Percentiles rank a stretch among this genome's conserved stretches.
Evolutionary conservation across 1,140 invertebrate genomes (phyloP).

Genomic region (Hydropsyche tenuis): DNA sequence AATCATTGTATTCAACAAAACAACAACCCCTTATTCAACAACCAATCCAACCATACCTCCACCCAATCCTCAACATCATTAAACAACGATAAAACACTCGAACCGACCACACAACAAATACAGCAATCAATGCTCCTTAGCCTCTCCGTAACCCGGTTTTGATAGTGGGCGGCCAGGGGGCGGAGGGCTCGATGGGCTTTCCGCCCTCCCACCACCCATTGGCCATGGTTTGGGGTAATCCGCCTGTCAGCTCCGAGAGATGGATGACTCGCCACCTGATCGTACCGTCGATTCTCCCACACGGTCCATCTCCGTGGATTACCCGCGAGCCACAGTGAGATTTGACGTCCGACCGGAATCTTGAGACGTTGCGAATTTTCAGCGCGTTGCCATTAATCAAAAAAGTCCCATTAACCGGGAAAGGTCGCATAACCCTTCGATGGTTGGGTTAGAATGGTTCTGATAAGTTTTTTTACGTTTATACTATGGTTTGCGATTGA

Average conservation of each 20-base stretch:
- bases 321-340: conserved; percentile 29
- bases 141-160: conserved; percentile 40
- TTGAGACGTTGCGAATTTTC: neutral
- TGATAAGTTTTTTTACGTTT: neutral
- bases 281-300: conserved; percentile 47
- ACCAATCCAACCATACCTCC: too few species aligned
- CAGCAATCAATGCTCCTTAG: conserved; percentile 32
- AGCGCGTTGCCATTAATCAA: too few species aligned
- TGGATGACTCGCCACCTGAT: conserved; percentile 50
- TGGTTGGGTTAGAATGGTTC: too few species aligned
- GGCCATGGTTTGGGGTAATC: conserved; percentile 47
- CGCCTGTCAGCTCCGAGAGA: conserved; percentile 47
- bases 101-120: neutral
- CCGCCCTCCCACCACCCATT: neutral
- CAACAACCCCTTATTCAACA: too few species aligned
- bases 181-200: neutral
- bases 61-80: too few species aligned
- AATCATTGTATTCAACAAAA: too few species aligned
- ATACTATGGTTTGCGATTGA: too few species aligned
- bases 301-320: conserved; percentile 33
- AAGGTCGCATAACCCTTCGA: too few species aligned
- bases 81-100: too few species aligned
- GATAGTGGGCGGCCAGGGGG: conserved; percentile 34
- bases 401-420: too few species aligned
- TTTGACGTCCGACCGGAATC: conserved; percentile 27